Percentiles rank a stretch among this genome's conserved stretches.
Conservation (phyloP, 2,113 vertebrate genomes). For the Typhlomys cinereus region DNA sequence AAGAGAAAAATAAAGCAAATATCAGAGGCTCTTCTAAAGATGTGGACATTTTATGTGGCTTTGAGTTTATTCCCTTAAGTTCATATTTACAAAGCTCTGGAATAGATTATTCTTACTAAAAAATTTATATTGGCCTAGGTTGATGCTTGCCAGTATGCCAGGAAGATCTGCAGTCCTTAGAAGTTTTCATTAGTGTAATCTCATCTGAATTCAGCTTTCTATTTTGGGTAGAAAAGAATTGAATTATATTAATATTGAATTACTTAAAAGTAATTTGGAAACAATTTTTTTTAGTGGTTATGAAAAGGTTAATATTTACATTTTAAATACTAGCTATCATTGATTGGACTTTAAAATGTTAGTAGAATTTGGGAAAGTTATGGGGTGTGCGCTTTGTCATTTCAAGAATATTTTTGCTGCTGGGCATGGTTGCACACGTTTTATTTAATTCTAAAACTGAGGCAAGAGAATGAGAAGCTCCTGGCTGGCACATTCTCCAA, state of each 20-base stretch:
- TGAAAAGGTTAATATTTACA: no score
- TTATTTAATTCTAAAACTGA: background rate
- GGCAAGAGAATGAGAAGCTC: background rate
- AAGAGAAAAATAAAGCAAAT: background rate
- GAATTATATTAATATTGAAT: background rate
- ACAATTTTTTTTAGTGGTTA: no score
- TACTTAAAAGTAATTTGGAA: conserved; percentile 26
- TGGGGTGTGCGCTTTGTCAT: background rate
- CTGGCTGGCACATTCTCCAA: background rate
- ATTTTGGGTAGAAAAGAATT: background rate
- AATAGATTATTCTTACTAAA: conserved; percentile 3
- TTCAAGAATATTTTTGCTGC: conserved; percentile 34
- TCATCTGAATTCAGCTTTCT: conserved; percentile 2
- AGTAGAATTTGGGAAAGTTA: conserved; percentile 16
- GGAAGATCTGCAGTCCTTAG: background rate
- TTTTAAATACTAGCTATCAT: no score
- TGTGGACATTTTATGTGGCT: background rate
- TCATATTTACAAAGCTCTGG: background rate
- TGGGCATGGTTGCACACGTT: background rate
- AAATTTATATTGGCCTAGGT: background rate
- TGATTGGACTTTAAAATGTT: no score
- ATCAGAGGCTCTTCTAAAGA: conserved; percentile 16
- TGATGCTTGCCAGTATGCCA: background rate
- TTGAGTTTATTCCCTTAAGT: conserved; percentile 15
- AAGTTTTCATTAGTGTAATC: background rate